Evolutionary conservation across 2,888 invertebrate species (phyloP), one percentile per base, ranked within the genome.

Genomic region (Patella ulyssiponensis): DNA sequence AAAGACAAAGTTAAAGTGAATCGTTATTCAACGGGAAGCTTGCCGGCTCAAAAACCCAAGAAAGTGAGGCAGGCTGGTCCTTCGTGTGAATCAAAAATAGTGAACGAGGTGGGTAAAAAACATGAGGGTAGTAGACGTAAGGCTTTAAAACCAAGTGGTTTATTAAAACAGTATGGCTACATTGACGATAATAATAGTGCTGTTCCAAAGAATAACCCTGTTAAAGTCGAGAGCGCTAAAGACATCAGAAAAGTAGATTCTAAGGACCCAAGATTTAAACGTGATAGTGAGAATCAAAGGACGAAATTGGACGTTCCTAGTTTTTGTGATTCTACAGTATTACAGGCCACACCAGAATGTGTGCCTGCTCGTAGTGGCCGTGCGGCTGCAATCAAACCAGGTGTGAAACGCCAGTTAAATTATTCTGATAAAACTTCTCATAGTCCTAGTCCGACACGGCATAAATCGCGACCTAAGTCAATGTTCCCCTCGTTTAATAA

Each of bases 161-260:
- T 73, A 9, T 69, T 71, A 64, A 76, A 76, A 64, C 76, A 76
- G 53, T 76, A 76, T 52, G 76, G 76, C n/a, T 76, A 72, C 27
- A 76, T 76, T 69, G 76, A 76, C 69, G 75, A 75, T 20, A 70
- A 70, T 17, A 73, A 51, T 76, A 51, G 58, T 23, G 52, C 73
- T 11, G 69, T 53, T 23, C 51, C 76, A n/a, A 56, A 27, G 17
- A 69, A 52, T 73, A 73, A 52, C 15, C 17, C n/a, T 23, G 73
- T 53, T 7, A 52, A 73, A 52, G 5, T 53, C 7, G 23, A 51
- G 17, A 7, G 72, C 20, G 17, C 64, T 15, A 69, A 58, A 52
- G 64, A 64, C 12, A 23, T 51, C 27, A 73, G 73, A 33, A 51
- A 52, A 15, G 69, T 69, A 3, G 71, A 75, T 27, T 17, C 58